A percentile compares a stretch with the other conserved stretches of the same genome.
Evolutionary conservation across 2,113 vertebrate genomes (phyloP).

Genomic region (Eublepharis macularius): DNA sequence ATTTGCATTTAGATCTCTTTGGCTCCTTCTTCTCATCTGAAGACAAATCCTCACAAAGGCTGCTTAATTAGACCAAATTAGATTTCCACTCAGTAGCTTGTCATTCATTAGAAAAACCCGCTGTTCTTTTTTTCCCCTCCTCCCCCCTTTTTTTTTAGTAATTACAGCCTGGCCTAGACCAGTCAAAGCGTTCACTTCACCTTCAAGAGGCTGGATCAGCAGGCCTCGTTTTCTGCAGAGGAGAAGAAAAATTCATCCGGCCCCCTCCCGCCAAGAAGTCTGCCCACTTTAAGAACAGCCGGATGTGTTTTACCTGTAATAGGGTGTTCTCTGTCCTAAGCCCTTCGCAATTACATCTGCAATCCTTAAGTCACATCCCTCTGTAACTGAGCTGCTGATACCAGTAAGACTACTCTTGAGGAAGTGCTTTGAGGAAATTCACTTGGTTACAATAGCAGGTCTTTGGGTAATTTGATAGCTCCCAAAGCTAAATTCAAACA

Average conservation of each 20-base stretch:
- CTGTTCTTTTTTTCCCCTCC: constrained; percentile 71
- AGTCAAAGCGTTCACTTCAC: constrained; percentile 50
- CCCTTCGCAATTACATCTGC: constrained; percentile 55
- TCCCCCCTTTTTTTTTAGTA: constrained; percentile 62
- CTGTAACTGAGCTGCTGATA: not conserved
- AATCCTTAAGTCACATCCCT: not conserved
- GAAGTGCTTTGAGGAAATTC: not conserved
- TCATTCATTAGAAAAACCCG: constrained; percentile 81
- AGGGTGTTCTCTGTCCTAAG: constrained; percentile 53
- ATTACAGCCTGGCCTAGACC: constrained; percentile 65
- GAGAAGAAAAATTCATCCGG: constrained; percentile 62
- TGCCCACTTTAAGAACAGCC: constrained; percentile 68
- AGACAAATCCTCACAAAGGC: constrained; percentile 85
- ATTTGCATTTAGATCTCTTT: constrained; percentile 84
- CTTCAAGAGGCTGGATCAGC: constrained; percentile 54
- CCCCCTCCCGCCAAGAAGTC: constrained; percentile 49
- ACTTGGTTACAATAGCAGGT: constrained; percentile 46
- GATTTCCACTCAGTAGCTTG: constrained; percentile 81
- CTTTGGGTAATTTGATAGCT: constrained; percentile 57
- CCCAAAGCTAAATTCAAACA: constrained; percentile 59
- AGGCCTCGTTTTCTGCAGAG: constrained; percentile 66
- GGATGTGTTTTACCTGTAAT: constrained; percentile 64
- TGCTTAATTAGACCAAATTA: constrained; percentile 87
- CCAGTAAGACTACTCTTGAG: too few relatives aligned
- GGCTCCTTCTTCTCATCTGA: constrained; percentile 76